A percentile compares a stretch with the other conserved stretches of the same genome.
Conservation (phyloP, 2,113 vertebrate genomes). For the Phrynocephalus versicolor region DNA sequence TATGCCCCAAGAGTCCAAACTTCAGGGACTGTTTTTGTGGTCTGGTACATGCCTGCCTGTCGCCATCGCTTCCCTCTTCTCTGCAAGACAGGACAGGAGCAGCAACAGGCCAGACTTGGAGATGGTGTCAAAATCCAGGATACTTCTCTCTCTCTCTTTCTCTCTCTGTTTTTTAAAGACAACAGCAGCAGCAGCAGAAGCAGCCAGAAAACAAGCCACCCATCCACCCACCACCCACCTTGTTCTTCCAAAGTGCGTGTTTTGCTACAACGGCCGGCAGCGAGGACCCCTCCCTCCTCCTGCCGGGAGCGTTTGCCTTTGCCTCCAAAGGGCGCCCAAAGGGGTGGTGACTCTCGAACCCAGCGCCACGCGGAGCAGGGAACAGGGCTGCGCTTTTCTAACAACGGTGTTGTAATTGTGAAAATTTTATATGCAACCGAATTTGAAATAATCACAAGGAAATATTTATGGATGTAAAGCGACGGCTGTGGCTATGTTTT, state of each 20-base stretch:
- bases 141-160: neutral
- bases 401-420: neutral
- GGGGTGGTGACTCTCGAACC: neutral
- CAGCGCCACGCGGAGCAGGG: neutral
- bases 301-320: neutral
- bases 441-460: constrained; percentile 28
- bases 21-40: neutral
- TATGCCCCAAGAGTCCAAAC: neutral
- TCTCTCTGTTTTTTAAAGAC: neutral
- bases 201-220: neutral
- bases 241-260: neutral
- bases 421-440: constrained; percentile 22
- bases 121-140: neutral
- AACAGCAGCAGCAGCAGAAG: neutral
- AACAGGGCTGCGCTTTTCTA: neutral
- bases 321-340: neutral
- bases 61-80: neutral
- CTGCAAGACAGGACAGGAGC: neutral
- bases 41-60: neutral
- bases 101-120: too few relatives aligned
- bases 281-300: too few relatives aligned
- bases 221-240: too few relatives aligned
- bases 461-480: neutral
- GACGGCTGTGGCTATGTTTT: neutral
- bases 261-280: neutral